Conservation (phyloP, 2,888 invertebrate genomes). For the Steromphala cineraria region DNA sequence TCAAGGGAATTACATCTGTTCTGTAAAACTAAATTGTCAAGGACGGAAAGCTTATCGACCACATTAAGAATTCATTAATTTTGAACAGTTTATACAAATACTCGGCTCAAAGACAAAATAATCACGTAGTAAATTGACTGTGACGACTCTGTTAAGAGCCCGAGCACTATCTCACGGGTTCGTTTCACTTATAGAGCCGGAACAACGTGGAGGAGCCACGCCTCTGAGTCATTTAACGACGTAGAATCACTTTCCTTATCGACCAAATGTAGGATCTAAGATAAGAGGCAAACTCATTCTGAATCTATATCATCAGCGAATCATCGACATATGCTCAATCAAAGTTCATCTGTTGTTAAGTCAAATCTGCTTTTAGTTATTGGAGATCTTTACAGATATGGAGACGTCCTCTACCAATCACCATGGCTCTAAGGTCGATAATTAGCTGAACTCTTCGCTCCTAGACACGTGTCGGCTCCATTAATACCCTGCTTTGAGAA, state of each 20-base stretch:
- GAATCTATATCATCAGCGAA: background rate
- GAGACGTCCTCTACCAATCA: background rate
- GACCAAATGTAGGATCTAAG: background rate
- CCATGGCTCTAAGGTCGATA: background rate
- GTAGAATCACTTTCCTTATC: background rate
- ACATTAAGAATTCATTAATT: no score
- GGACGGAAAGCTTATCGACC: no score
- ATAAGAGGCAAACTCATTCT: background rate
- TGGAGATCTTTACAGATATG: background rate
- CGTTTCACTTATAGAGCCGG: background rate
- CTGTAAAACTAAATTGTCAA: no score
- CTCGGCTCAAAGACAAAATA: no score
- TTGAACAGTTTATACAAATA: no score
- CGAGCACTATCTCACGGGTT: background rate
- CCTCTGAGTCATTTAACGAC: background rate
- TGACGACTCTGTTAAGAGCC: no score
- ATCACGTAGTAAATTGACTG: no score
- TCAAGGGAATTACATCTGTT: no score
- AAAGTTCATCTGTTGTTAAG: conserved; percentile 4
- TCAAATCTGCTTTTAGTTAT: background rate
- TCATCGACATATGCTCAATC: background rate
- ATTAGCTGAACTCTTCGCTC: background rate
- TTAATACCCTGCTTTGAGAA: background rate
- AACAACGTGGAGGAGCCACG: background rate
- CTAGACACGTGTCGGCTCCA: background rate